Evolutionary conservation across 2,113 vertebrate genomes (phyloP).

Genomic region (Xiphophorus hellerii): DNA sequence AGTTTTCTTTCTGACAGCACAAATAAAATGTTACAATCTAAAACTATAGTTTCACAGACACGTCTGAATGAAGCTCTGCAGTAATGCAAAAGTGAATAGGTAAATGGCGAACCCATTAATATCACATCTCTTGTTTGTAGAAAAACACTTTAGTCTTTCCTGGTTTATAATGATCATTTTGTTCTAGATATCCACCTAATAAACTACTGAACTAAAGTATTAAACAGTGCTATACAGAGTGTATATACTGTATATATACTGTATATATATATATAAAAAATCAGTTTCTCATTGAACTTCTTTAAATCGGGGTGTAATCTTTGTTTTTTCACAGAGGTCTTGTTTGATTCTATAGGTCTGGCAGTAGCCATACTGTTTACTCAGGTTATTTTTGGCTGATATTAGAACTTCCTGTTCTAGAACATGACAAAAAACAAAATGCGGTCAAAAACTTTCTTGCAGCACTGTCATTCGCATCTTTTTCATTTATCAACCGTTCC

Average conservation of each 20-base stretch:
- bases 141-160: not conserved
- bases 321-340: not conserved
- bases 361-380: not conserved
- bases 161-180: conserved; percentile 2
- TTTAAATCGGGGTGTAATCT: not conserved
- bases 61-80: not conserved
- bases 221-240: not conserved
- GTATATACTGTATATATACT: too few relatives aligned
- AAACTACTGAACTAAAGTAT: conserved; percentile 7
- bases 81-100: not conserved
- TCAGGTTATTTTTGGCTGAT: not conserved
- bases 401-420: not conserved
- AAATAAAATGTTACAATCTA: not conserved
- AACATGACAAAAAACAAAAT: not conserved
- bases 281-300: not conserved
- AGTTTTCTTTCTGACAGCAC: not conserved
- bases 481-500: not conserved
- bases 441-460: not conserved
- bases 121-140: not conserved
- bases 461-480: not conserved
- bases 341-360: not conserved
- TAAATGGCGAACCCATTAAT: not conserved
- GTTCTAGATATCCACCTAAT: not conserved
- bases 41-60: not conserved
- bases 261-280: too few relatives aligned